phyloP scores from a whole-genome alignment of 2,888 invertebrate genomes.

The Dasysyrphus tricinctus region DNA sequence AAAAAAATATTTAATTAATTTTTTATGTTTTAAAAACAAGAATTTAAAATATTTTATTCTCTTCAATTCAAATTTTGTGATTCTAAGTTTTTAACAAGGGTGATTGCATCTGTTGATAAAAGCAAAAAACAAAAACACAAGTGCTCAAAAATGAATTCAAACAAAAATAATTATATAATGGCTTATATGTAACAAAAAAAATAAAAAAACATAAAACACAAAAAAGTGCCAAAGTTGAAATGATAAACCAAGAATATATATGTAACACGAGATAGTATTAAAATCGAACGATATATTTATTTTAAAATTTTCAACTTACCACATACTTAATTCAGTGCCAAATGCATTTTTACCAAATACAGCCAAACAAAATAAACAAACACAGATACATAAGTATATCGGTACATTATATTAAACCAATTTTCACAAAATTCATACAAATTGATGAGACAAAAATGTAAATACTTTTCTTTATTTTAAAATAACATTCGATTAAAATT shows the following conservation, averaged over 20 bases:
- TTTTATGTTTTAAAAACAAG: not conserved
- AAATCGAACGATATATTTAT: conserved; percentile 11
- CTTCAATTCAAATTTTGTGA: not conserved
- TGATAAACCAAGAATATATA: conserved; percentile 28
- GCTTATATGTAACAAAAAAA: conserved; percentile 32
- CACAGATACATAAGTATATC: not conserved
- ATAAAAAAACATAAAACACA: conserved; percentile 45
- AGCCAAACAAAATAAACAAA: conserved; percentile 14
- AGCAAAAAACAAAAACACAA: conserved; percentile 6
- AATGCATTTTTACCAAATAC: conserved; percentile 55
- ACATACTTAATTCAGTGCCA: conserved; percentile 46
- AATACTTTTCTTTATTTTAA: not conserved
- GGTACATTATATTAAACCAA: not conserved
- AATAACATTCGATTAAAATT: not conserved
- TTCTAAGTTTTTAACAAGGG: conserved; percentile 9
- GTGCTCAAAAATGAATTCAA: conserved; percentile 48
- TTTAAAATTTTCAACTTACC: conserved; percentile 6
- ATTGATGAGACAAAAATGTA: not conserved
- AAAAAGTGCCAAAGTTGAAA: conserved; percentile 65
- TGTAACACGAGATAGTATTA: conserved; percentile 48
- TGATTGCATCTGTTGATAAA: conserved; percentile 25
- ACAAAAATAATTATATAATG: conserved; percentile 33
- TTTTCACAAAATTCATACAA: not conserved
- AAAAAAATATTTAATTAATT: conserved; percentile 25
- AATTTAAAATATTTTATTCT: not conserved